Conservation (phyloP, 2,888 invertebrate species). For the Gymnoscelis rufifasciata region DNA sequence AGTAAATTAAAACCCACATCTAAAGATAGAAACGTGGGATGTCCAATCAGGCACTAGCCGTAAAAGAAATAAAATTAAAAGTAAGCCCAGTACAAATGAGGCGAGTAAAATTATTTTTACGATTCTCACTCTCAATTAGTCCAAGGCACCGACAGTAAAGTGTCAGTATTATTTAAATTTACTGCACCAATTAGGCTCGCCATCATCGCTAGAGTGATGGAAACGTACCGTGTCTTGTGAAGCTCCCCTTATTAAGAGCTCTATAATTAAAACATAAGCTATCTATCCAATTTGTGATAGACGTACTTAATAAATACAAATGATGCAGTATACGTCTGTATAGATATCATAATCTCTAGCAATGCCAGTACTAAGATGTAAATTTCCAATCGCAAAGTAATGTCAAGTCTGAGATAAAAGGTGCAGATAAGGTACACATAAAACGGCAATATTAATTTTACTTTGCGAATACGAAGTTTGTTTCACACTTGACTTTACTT, state of each 20-base stretch:
- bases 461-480: not conserved
- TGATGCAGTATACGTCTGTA: slow-evolving; percentile 34
- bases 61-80: slow-evolving; percentile 71
- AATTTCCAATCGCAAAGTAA: too few species aligned
- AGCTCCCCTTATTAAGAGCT: slow-evolving; percentile 73
- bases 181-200: slow-evolving; percentile 75
- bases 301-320: slow-evolving; percentile 46
- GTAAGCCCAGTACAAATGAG: slow-evolving; percentile 71
- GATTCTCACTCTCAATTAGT: slow-evolving; percentile 76
- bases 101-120: slow-evolving; percentile 76
- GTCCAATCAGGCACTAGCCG: slow-evolving; percentile 60
- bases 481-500: not conserved
- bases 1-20: slow-evolving; percentile 60
- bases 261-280: slow-evolving; percentile 73
- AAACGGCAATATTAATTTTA: too few species aligned
- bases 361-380: too few species aligned
- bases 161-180: slow-evolving; percentile 78
- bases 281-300: slow-evolving; percentile 47
- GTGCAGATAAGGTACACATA: too few species aligned
- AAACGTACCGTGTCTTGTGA: slow-evolving; percentile 64
- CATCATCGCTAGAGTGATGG: slow-evolving; percentile 70
- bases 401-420: too few species aligned
- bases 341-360: not conserved
- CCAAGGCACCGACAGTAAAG: slow-evolving; percentile 64
- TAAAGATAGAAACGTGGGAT: slow-evolving; percentile 42